These are phyloP conservation scores for Tetranychus urticae DNA, from an alignment of 1,140 invertebrate genomes.

Conservation along the genomic window DNA sequence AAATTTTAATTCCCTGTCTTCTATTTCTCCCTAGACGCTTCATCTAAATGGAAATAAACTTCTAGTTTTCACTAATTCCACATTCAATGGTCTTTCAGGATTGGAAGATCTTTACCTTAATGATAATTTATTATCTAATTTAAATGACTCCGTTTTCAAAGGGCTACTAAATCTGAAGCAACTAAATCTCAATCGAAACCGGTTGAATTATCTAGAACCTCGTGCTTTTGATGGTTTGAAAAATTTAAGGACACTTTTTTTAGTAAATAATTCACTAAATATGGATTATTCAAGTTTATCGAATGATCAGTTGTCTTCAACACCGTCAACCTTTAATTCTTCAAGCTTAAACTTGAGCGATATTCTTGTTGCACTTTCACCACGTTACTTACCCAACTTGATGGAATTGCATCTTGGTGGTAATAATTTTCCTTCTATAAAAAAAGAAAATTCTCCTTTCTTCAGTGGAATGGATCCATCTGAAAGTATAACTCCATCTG, in stretches of 20 bases:
- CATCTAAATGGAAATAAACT: constrained; percentile 11
- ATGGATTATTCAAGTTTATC: too few relatives aligned
- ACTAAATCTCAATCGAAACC: constrained; percentile 61
- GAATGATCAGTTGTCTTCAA: too few relatives aligned
- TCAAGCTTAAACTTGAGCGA: too few relatives aligned
- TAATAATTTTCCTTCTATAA: background rate
- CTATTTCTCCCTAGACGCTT: too few relatives aligned
- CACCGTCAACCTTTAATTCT: too few relatives aligned
- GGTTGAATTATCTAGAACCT: constrained; percentile 25
- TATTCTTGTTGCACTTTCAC: background rate
- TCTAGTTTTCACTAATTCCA: constrained; percentile 30
- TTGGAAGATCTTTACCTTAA: constrained; percentile 47
- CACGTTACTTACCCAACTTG: background rate
- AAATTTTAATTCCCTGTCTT: too few relatives aligned
- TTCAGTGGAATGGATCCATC: background rate
- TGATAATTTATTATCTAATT: constrained; percentile 52
- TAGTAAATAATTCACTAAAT: too few relatives aligned
- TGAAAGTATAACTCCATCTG: background rate
- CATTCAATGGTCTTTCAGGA: constrained; percentile 41
- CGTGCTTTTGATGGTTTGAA: too few relatives aligned
- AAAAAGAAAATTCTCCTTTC: background rate
- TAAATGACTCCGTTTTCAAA: constrained; percentile 45
- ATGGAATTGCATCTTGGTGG: background rate
- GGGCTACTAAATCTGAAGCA: constrained; percentile 45
- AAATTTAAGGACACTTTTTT: too few relatives aligned